phyloP scores from a whole-genome alignment of 2,888 invertebrate species.

The Eupithecia insigniata region DNA sequence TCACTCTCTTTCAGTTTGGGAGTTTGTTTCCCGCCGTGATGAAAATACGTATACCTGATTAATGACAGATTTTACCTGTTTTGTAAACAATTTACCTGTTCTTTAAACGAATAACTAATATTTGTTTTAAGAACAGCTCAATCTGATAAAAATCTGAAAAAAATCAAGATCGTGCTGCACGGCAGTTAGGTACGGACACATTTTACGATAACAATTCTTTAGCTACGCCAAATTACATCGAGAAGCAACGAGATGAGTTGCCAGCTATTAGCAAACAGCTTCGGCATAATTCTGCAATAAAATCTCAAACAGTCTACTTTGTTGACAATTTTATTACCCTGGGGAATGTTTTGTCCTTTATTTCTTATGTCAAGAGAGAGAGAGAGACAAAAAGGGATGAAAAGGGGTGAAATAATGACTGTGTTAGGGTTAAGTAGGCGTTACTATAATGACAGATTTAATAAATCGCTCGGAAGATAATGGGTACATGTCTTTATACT shows the following conservation, averaged over 20 bases:
- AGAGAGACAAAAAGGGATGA: constrained; percentile 47
- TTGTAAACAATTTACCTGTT: too few species aligned
- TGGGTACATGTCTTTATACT: constrained; percentile 46
- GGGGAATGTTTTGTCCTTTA: constrained; percentile 50
- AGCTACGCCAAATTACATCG: constrained; percentile 23
- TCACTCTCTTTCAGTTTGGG: too few species aligned
- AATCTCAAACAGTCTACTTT: constrained; percentile 55
- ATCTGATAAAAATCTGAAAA: background rate
- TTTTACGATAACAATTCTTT: constrained; percentile 25
- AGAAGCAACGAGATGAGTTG: constrained; percentile 25
- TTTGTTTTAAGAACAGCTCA: background rate
- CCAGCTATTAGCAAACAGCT: constrained; percentile 37
- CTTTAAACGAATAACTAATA: background rate
- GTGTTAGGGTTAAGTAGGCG: constrained; percentile 76
- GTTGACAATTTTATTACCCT: constrained; percentile 61
- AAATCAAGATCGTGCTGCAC: constrained; percentile 2
- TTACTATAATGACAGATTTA: constrained; percentile 71
- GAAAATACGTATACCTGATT: too few species aligned
- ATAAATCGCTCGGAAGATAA: constrained; percentile 76
- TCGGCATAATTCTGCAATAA: constrained; percentile 73
- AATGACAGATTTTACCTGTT: too few species aligned
- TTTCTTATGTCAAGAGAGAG: constrained; percentile 39
- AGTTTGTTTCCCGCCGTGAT: too few species aligned
- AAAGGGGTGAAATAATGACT: constrained; percentile 55
- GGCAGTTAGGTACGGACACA: background rate